Evolutionary conservation across 2,113 vertebrate genomes (phyloP).

Genomic region (Tursiops truncatus): DNA sequence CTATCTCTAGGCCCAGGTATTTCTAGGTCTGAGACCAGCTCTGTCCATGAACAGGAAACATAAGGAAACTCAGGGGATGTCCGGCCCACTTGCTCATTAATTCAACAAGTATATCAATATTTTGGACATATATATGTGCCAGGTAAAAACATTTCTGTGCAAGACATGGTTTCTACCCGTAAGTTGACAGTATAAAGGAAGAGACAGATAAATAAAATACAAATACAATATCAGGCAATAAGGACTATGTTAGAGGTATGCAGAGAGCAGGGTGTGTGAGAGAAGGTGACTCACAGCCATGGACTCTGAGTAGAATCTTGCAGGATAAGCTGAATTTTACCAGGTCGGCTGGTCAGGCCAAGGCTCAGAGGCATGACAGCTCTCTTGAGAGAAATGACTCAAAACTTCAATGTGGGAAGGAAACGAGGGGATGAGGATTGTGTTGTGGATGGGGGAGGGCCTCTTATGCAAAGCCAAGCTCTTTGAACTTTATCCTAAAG

Average conservation of each 20-base stretch:
- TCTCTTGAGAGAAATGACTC: neutral
- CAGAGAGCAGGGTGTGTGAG: neutral
- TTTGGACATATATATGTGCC: neutral
- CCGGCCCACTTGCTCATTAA: neutral
- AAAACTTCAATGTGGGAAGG: neutral
- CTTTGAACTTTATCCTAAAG: neutral
- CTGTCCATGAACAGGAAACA: neutral
- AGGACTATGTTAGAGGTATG: neutral
- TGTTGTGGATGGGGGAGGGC: neutral
- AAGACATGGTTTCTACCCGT: neutral
- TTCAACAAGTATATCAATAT: neutral
- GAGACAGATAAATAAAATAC: neutral
- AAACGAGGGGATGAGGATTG: neutral
- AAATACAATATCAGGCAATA: neutral
- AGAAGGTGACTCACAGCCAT: neutral
- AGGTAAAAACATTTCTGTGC: neutral
- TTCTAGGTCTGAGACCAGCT: neutral
- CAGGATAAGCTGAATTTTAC: neutral
- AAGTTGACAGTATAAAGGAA: neutral
- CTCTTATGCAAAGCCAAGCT: neutral
- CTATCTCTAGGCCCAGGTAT: neutral
- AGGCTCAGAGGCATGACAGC: neutral
- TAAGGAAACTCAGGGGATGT: neutral
- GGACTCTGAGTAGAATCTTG: neutral
- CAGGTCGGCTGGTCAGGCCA: too few relatives aligned